Evolutionary conservation across 2,113 vertebrate genomes (phyloP), one percentile per base, ranked within the genome.

Genomic region (Conger conger): DNA sequence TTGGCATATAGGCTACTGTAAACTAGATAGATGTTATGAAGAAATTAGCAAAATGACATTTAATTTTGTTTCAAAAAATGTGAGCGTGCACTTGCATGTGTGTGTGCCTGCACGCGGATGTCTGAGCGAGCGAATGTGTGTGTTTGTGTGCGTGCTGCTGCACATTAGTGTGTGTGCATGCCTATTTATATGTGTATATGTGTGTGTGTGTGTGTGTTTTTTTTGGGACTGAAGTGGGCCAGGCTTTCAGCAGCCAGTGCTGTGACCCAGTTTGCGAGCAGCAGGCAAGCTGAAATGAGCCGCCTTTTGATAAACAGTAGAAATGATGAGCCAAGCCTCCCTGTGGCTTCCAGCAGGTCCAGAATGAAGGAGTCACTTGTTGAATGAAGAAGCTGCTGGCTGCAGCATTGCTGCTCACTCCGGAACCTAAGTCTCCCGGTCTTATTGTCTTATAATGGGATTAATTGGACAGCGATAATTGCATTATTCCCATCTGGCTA

Each of bases 391-490:
- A 76, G 50, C n/a, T 3, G 16, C 45, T 4, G 1, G n/a, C 18
- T 76, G 18, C 30, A 33, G 23, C 33, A 18, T 85, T 80, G 50
- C 38, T 79, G 15, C 68, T 73, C 4, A 17, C 53, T 80, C 37
- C 23, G 78, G 18, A 8, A 42, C 40, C 15, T 17, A 45, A 42
- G 16, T 13, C 8, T 42, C 16, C 63, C 30, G n/a, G 4, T 76
- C 81, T 23, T 37, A 76, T 73, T 33, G 27, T 23, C 80, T 87
- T 82, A 38, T 85, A 82, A 83, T 82, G 68, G 80, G 80, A 87
- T 85, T 85, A 79, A 77, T 79, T 11, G 76, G 80, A 35, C 45
- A 42, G 36, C 50, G 54, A 53, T 84, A 42, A 81, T 63, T 81
- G 79, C 60, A n/a, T 40, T 45, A 30, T 79, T 23, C 78, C 53